Base-by-base conservation (phyloP, 2,888 invertebrate species). In the Anthrax anthrax region DNA sequence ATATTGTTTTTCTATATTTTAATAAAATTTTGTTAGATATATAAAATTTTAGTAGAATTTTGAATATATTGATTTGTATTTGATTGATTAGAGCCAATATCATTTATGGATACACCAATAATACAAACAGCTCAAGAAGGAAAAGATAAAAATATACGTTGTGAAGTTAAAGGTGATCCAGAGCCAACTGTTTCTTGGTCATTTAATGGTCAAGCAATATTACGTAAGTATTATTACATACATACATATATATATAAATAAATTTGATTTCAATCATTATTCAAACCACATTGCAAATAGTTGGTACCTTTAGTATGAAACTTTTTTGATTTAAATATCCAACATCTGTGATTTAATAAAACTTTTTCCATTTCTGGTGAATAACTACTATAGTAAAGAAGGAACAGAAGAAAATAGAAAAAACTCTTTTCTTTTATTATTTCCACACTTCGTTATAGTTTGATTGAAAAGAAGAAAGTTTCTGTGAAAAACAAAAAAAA, bases 51-150 rank as follows among this genome's bases (percentile, higher is more conserved):
- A n/a, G 8, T 23, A 16, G 37, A 37, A 17, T 42, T 23, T 27
- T 23, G 34, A 37, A 18, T 37, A 32, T 42, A 18, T 32, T 14
- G 13, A 29, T 29, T 29, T 29, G 4, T n/a, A 17, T 32, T 32
- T 4, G 32, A 12, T 17, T 16, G 18, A 34, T 43, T 63, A 77
- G 77, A 71, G 52, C 72, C 73, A 51, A 70, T 77, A 47, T 69
- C 68, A 40, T 77, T 77, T 58, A 67, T 70, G 56, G 74, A 75
- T 56, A 73, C 75, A 42, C 67, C 70, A 34, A 60, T 64, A 16
- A 63, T 70, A 6, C 71, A 75, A 55, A 69, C 63, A 43, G 75
- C 71, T 1, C 63, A 62, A 42, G 76, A 77, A 59, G 69, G 71
- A 38, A 60, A 64, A 38, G 68, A 72, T 53, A 70, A 70, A 9